These are phyloP conservation scores for Epizoanthus stellaris DNA, from an alignment of 92 coral and sea anemone species.

Conservation along the genomic window DNA sequence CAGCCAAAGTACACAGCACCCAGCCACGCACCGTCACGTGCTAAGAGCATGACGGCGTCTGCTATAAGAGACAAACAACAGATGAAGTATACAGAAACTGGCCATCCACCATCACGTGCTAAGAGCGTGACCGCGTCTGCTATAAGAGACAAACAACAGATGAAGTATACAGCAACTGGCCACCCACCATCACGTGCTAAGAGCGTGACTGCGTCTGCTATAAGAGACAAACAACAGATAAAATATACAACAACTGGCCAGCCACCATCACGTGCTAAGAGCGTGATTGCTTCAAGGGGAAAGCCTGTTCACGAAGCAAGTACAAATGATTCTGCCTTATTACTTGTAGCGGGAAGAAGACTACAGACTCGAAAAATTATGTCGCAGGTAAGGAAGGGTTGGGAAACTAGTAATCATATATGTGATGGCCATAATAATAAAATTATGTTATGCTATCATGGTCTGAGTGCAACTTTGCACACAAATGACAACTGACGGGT, in stretches of 20 bases:
- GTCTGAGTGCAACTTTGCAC: too few species aligned
- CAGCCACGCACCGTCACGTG: background rate
- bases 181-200: conserved; percentile 6
- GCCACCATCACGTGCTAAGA: conserved; percentile 17
- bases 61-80: background rate
- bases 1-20: background rate
- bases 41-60: background rate
- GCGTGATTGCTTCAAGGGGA: conserved; percentile 10
- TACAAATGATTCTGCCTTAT: background rate
- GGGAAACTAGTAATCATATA: too few species aligned
- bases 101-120: conserved; percentile 5
- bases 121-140: background rate
- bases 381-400: conserved; percentile 8
- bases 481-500: too few species aligned
- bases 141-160: background rate
- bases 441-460: too few species aligned
- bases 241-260: background rate
- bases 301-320: background rate
- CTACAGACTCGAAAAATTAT: conserved; percentile 8
- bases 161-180: background rate
- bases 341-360: conserved; percentile 28
- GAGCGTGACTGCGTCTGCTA: background rate
- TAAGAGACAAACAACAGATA: background rate
- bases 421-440: too few species aligned
- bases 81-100: background rate